Evolutionary conservation across 2,797 vertebrate species (phyloP).

Genomic region (Ptychobarbus kaznakovi): DNA sequence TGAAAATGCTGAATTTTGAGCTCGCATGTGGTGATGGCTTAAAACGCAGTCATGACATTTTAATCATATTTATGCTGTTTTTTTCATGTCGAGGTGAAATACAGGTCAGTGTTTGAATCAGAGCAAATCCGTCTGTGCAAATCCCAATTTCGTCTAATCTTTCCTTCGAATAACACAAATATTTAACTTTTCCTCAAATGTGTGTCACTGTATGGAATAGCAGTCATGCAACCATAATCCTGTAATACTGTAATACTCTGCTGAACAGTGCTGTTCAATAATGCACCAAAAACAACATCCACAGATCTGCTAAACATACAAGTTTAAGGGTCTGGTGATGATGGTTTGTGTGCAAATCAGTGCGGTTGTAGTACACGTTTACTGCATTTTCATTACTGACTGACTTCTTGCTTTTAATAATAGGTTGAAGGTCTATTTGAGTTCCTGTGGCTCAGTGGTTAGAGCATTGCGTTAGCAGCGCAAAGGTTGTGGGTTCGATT

Average conservation of each 20-base stretch:
- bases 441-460: no score
- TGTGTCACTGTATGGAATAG: constrained; percentile 14
- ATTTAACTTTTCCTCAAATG: constrained; percentile 21
- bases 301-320: constrained; percentile 9
- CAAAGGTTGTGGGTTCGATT: no score
- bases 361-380: background rate
- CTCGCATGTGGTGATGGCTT: background rate
- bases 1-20: constrained; percentile 4
- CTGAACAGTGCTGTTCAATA: constrained; percentile 9
- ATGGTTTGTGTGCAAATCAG: background rate
- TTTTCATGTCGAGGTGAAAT: constrained; percentile 24
- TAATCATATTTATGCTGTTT: constrained; percentile 16
- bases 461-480: no score
- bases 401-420: background rate
- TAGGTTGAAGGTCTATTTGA: background rate
- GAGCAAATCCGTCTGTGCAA: constrained; percentile 36
- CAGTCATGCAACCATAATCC: constrained; percentile 25
- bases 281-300: background rate
- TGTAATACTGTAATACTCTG: constrained; percentile 6
- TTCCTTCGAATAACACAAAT: constrained; percentile 25
- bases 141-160: constrained; percentile 39
- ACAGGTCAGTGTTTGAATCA: constrained; percentile 40
- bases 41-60: constrained; percentile 26
- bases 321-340: background rate
- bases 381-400: background rate